phyloP scores from a whole-genome alignment of 1,140 invertebrate genomes.

The Papilio machaon region DNA sequence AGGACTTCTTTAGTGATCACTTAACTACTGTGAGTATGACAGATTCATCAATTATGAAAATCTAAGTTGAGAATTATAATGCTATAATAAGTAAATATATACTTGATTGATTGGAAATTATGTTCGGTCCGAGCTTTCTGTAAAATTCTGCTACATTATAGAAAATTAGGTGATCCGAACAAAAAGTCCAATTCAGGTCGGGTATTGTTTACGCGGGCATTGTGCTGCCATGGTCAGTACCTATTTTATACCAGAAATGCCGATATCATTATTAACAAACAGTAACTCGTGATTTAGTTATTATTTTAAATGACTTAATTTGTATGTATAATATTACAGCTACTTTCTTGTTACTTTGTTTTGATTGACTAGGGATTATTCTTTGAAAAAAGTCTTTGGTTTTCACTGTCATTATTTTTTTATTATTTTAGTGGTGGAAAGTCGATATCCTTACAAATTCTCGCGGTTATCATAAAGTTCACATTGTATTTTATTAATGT shows the following conservation, averaged over 20 bases:
- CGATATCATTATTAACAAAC: slow-evolving; percentile 9
- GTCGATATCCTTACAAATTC: no score
- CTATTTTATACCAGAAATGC: slow-evolving; percentile 20
- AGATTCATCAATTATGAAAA: no score
- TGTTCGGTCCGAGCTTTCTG: slow-evolving; percentile 20
- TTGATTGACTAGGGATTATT: no score
- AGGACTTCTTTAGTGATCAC: no score
- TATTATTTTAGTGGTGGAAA: no score
- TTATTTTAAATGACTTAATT: neutral
- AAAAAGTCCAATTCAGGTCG: slow-evolving; percentile 35
- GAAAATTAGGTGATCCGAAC: slow-evolving; percentile 34
- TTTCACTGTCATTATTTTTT: no score
- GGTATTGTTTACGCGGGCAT: slow-evolving; percentile 35
- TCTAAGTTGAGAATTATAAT: no score
- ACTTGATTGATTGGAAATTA: slow-evolving; percentile 28
- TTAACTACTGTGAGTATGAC: no score
- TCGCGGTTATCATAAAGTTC: no score
- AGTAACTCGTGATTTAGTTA: neutral
- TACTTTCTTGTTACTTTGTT: no score
- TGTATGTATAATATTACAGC: neutral
- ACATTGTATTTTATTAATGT: no score
- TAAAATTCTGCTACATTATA: slow-evolving; percentile 28
- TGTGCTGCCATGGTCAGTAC: slow-evolving; percentile 34
- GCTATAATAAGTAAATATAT: neutral
- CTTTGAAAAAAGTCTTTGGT: no score